phyloP scores from a whole-genome alignment of 2,113 vertebrate species.

The Lepus europaeus region DNA sequence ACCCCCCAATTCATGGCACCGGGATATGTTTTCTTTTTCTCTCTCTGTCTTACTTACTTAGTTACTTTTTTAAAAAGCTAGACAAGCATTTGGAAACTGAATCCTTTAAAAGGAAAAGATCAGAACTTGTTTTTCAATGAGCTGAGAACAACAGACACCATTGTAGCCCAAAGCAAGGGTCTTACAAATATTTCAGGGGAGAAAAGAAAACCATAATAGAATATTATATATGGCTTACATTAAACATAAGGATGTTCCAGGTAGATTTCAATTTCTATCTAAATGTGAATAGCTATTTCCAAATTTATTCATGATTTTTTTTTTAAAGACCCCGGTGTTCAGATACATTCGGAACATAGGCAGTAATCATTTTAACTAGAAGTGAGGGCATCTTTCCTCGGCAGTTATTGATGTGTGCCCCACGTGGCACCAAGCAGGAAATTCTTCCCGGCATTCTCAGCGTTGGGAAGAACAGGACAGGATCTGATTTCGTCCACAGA shows the following conservation, averaged over 20 bases:
- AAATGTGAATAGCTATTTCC: slow-evolving; percentile 57
- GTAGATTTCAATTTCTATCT: slow-evolving; percentile 61
- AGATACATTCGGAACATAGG: slow-evolving; percentile 29
- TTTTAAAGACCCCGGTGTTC: not conserved
- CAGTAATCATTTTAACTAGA: not conserved
- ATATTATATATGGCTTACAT: slow-evolving; percentile 45
- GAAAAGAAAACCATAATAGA: not conserved
- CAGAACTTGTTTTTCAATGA: slow-evolving; percentile 79
- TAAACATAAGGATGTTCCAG: slow-evolving; percentile 55
- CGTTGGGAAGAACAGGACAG: not conserved
- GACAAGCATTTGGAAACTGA: slow-evolving; percentile 76
- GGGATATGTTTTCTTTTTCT: not conserved
- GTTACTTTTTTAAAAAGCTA: slow-evolving; percentile 35
- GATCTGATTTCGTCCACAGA: not conserved
- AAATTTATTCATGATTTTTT: slow-evolving; percentile 61
- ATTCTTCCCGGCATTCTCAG: not conserved
- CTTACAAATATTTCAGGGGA: not conserved
- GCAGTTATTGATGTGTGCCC: not conserved
- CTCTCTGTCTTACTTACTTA: not conserved
- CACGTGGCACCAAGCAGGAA: not conserved
- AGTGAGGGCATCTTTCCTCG: not conserved
- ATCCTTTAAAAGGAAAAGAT: slow-evolving; percentile 81
- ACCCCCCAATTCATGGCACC: slow-evolving; percentile 53
- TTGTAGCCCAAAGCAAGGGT: slow-evolving; percentile 71
- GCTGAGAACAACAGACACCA: slow-evolving; percentile 71